A percentile compares a stretch with the other conserved stretches of the same genome.
phyloP scores from a whole-genome alignment of 2,888 invertebrate species.

The Cybosia mesomella region DNA sequence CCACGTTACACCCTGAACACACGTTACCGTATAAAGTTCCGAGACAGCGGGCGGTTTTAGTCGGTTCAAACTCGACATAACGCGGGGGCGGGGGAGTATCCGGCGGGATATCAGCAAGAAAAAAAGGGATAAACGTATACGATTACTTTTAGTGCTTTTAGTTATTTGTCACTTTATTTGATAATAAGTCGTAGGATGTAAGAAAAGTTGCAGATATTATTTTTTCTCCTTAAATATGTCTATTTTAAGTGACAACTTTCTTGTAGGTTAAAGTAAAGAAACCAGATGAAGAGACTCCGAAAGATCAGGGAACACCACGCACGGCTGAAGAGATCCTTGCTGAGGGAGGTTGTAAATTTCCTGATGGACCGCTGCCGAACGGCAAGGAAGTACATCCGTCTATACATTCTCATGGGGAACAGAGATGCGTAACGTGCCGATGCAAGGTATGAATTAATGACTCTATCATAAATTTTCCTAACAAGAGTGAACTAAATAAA shows the following conservation, averaged over 20 bases:
- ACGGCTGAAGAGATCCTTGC: conserved; percentile 90
- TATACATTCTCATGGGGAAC: conserved; percentile 94
- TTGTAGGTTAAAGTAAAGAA: conserved; percentile 76
- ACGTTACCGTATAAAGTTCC: too few species aligned
- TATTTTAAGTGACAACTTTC: not conserved
- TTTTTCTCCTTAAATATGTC: not conserved
- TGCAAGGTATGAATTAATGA: conserved; percentile 90
- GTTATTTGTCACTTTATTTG: too few species aligned
- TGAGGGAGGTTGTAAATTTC: conserved; percentile 94
- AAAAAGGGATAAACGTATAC: too few species aligned
- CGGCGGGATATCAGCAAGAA: too few species aligned
- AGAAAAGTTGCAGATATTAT: not conserved
- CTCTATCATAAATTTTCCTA: not conserved
- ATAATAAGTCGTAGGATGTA: not conserved
- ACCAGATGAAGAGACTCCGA: conserved; percentile 76
- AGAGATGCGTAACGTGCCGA: conserved; percentile 95
- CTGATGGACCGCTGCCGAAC: conserved; percentile 89
- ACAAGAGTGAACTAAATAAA: not conserved
- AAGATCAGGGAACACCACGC: conserved; percentile 81
- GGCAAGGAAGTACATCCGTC: conserved; percentile 96
- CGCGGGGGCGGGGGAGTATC: too few species aligned
- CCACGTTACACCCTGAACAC: too few species aligned
- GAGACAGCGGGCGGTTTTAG: too few species aligned
- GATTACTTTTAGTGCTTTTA: too few species aligned
- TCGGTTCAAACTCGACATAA: too few species aligned